Percentiles rank a stretch among this genome's conserved stretches.
Evolutionary conservation across 2,797 vertebrate genomes (phyloP).

Genomic region (Acrossocheilus fasciatus): DNA sequence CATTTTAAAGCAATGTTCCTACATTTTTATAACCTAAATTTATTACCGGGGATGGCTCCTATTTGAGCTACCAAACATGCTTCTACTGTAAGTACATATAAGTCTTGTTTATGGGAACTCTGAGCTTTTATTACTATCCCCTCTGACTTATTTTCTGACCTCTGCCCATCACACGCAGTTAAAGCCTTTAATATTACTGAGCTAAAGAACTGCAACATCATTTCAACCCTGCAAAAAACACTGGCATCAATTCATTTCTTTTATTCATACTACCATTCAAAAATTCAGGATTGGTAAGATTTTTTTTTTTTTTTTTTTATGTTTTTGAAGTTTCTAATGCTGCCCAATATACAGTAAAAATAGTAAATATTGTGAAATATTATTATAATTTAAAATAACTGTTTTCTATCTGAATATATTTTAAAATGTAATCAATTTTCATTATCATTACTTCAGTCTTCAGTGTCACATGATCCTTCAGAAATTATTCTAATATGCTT

Average conservation of each 20-base stretch:
- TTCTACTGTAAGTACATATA: neutral
- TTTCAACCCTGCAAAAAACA: neutral
- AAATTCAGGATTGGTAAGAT: neutral
- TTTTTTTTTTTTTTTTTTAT: too few relatives aligned
- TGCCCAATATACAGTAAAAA: neutral
- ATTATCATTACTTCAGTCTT: neutral
- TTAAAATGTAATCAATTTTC: neutral
- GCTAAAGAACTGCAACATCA: neutral
- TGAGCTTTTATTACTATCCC: neutral
- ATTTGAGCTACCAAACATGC: neutral
- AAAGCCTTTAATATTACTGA: neutral
- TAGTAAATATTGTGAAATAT: neutral
- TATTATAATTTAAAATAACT: neutral
- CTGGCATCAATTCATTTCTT: neutral
- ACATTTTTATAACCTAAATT: neutral
- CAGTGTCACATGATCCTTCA: neutral
- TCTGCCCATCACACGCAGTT: neutral
- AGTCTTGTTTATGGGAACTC: neutral
- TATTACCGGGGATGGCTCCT: too few relatives aligned
- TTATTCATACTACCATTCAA: neutral
- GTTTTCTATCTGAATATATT: neutral
- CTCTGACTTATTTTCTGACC: neutral
- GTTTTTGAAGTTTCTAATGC: neutral
- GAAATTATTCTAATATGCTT: neutral
- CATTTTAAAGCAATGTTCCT: neutral